These are phyloP conservation scores for Lanius ludovicianus DNA, from an alignment of 2,113 vertebrate species.

Conservation along the genomic window DNA sequence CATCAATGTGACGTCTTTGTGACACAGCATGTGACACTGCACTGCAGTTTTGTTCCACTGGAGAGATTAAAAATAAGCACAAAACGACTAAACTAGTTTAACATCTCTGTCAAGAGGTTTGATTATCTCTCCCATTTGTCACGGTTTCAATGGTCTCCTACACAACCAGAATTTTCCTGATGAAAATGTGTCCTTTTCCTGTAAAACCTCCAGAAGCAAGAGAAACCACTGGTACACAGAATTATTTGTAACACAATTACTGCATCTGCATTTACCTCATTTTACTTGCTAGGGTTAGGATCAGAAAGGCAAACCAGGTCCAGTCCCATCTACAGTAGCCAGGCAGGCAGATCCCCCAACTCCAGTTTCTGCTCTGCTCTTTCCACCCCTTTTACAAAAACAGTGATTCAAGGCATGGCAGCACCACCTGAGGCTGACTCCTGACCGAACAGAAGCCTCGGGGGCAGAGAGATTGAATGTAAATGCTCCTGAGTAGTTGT, in stretches of 20 bases:
- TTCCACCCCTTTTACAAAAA: not conserved
- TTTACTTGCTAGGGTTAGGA: not conserved
- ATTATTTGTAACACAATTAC: not conserved
- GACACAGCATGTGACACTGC: not conserved
- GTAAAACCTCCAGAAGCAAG: not conserved
- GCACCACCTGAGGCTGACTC: not conserved
- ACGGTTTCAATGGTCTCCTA: not conserved
- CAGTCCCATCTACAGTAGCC: not conserved
- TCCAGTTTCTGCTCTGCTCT: not conserved
- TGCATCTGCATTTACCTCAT: not conserved
- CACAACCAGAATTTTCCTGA: not conserved
- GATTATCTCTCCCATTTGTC: not conserved
- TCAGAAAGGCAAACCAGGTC: not conserved
- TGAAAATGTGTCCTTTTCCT: accelerated
- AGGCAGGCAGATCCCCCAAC: not conserved
- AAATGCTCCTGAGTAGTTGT: not conserved
- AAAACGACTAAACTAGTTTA: not conserved
- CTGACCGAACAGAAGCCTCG: not conserved
- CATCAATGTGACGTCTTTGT: not conserved
- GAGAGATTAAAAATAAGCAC: not conserved
- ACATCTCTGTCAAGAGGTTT: not conserved
- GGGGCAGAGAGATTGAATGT: not conserved
- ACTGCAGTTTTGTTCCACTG: not conserved
- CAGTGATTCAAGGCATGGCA: not conserved
- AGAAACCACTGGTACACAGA: not conserved